Evolutionary conservation across 2,113 vertebrate species (phyloP), one percentile per base, ranked within the genome.

Genomic region (Mobula birostris): DNA sequence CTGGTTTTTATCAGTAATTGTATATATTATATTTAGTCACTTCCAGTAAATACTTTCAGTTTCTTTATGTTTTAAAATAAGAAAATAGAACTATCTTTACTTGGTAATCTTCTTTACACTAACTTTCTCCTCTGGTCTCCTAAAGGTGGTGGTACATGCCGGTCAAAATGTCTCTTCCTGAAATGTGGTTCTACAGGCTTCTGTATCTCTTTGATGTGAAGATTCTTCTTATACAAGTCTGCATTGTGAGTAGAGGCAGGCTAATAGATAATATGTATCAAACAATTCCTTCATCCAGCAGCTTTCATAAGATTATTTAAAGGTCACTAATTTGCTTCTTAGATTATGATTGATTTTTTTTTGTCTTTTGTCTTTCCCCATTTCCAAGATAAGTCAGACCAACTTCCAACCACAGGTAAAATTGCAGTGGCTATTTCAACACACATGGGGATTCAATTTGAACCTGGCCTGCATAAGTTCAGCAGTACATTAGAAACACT

Each of bases 361-460:
- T 27, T 32, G 7, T 1, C 66, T 90, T 19, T 90, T 88, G 63
- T 17, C 40, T 36, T 14, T 79, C 24, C 82, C 9, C 56, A 58
- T 29, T 61, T 56, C 61, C 85, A 90, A 90, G 61, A n/a, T 32
- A 5, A 7, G 12, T 90, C 63, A 32, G 29, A 29, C 58, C 29
- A 66, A 66, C 29, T 32, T 32, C 61, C 19, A 66, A 88, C 83
- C 61, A 90, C 85, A 61, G 19, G 29, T n/a, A n/a, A 12, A 27
- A 32, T 32, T 90, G 85, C 61, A 32, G 19, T 32, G 63, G 63
- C 61, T 32, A 7, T 66, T 66, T 66, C 85, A 63, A 29, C n/a
- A 32, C 85, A 90, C 61, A 66, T 66, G 61, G 85, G 61, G 61
- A 90, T 90, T 90, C 66, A 90, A 90, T 90, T 29, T 32, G 61